Evolutionary conservation across 2,888 invertebrate genomes (phyloP).

Genomic region (Sphecodes monilicornis): DNA sequence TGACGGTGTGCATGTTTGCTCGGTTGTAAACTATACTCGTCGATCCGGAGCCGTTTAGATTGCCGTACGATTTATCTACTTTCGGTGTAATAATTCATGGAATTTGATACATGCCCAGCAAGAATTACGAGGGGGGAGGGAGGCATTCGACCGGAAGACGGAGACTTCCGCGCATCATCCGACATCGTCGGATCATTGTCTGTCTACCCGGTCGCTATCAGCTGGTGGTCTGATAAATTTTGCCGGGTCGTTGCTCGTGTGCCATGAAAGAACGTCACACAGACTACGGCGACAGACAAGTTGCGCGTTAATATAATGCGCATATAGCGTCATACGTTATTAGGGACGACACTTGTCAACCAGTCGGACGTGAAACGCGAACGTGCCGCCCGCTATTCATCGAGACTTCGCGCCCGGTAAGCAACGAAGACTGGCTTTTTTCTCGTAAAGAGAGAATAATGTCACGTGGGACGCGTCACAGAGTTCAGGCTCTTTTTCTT

Average conservation of each 20-base stretch:
- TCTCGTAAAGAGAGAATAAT: constrained; percentile 10
- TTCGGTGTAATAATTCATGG: constrained; percentile 32
- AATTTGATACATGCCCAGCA: constrained; percentile 33
- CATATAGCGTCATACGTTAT: constrained; percentile 27
- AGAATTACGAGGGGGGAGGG: not conserved
- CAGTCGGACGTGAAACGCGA: constrained; percentile 12
- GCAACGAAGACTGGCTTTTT: not conserved
- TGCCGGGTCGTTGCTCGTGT: constrained; percentile 33
- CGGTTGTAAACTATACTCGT: constrained; percentile 19
- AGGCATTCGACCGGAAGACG: constrained; percentile 18
- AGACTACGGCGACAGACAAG: not conserved
- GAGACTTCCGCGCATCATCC: not conserved
- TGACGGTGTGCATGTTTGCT: constrained; percentile 29
- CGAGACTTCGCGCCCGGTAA: not conserved
- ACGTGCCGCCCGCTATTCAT: constrained; percentile 9
- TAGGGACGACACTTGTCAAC: constrained; percentile 48
- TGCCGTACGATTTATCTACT: constrained; percentile 23
- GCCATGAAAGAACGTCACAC: constrained; percentile 25
- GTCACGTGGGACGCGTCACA: constrained; percentile 1
- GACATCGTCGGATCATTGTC: constrained; percentile 18
- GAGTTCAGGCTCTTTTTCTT: not conserved
- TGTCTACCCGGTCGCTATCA: not conserved
- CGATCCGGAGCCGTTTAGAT: constrained; percentile 2
- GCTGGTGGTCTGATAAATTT: constrained; percentile 27
- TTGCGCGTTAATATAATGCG: constrained; percentile 37